A percentile compares a stretch with the other conserved stretches of the same genome.
Conservation (phyloP, 2,113 vertebrate species). For the Symphodus melops region DNA sequence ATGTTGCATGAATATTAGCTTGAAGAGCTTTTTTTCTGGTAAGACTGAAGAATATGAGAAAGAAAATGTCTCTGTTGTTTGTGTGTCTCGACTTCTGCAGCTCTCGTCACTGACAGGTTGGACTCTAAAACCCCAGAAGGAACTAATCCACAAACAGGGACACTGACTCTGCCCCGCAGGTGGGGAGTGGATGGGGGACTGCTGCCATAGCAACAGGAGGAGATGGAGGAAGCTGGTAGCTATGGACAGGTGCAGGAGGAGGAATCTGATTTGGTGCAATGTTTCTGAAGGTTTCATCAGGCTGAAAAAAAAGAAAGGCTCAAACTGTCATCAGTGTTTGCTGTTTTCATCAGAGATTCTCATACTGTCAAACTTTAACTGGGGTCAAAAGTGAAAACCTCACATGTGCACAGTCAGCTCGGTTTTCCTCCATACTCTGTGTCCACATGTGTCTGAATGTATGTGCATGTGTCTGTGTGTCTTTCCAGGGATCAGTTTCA, state of each 20-base stretch:
- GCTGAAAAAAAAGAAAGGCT: background rate
- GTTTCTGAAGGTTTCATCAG: conserved; percentile 20
- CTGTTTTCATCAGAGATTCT: background rate
- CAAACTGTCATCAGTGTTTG: background rate
- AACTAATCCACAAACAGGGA: background rate
- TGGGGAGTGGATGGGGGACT: background rate
- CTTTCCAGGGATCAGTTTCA: background rate
- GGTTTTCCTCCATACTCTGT: too few relatives aligned
- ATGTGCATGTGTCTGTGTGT: background rate
- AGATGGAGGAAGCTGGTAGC: background rate
- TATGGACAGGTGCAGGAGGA: background rate
- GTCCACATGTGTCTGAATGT: too few relatives aligned
- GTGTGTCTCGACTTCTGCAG: background rate
- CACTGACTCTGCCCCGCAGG: background rate
- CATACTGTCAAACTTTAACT: background rate
- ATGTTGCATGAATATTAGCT: background rate
- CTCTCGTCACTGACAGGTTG: background rate
- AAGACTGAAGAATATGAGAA: background rate
- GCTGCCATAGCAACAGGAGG: conserved; percentile 13
- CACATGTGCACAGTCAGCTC: background rate
- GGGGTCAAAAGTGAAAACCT: background rate
- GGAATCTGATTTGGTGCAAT: background rate
- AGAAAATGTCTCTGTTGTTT: background rate
- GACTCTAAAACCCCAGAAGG: background rate
- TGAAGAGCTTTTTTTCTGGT: background rate